Evolutionary conservation across 2,797 vertebrate genomes (phyloP).

Genomic region (Lophotriccus pileatus): DNA sequence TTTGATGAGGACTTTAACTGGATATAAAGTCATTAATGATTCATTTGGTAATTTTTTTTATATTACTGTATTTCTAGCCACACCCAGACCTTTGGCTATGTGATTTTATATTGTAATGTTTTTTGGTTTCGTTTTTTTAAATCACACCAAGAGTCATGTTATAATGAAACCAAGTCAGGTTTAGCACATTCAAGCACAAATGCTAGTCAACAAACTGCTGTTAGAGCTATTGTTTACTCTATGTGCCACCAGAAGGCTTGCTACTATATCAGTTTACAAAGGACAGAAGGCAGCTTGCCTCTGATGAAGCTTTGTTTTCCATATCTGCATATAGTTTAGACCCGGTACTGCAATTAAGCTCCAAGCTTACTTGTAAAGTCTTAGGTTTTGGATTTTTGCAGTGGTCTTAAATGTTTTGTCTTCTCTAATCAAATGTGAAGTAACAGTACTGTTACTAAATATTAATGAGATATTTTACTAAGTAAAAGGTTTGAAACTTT

Average conservation of each 20-base stretch:
- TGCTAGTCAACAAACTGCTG: not conserved
- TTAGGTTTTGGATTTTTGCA: not conserved
- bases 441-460: not conserved
- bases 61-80: not conserved
- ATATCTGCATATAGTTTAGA: not conserved
- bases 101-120: not conserved
- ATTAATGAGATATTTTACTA: not conserved
- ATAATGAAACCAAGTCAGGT: not conserved
- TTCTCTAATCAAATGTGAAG: not conserved
- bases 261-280: not conserved
- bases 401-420: not conserved
- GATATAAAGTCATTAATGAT: not conserved
- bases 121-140: not conserved
- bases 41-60: not conserved
- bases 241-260: conserved; percentile 22
- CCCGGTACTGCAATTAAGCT: not conserved
- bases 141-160: not conserved
- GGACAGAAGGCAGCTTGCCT: conserved; percentile 12
- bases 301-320: not conserved
- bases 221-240: not conserved
- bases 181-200: not conserved
- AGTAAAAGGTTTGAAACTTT: not conserved
- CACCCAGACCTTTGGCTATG: not conserved
- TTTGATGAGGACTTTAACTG: not conserved
- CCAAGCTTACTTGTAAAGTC: not conserved